Conservation (phyloP, 2,888 invertebrate genomes). For the Drosophila vallismaia region DNA sequence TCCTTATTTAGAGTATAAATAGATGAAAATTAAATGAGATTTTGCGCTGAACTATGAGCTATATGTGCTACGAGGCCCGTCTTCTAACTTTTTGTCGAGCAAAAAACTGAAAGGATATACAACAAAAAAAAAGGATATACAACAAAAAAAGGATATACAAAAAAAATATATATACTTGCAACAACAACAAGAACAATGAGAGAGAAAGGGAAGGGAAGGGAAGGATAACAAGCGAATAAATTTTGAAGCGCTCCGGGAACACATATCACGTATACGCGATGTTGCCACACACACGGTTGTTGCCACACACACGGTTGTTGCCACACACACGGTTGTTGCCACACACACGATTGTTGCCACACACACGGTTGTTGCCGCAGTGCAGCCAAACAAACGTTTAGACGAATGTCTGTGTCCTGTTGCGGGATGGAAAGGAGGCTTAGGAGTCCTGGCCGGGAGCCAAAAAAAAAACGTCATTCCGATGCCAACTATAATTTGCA, state of each 20-base stretch:
- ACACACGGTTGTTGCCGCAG: slow-evolving; percentile 44
- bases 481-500: slow-evolving; percentile 49
- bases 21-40: slow-evolving; percentile 69
- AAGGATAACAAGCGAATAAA: slow-evolving; percentile 45
- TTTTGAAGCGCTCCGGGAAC: slow-evolving; percentile 36
- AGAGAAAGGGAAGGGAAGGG: no score
- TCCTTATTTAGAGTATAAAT: slow-evolving; percentile 4
- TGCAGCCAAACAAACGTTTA: slow-evolving; percentile 54
- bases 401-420: slow-evolving; percentile 14
- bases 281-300: slow-evolving; percentile 29
- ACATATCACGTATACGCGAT: slow-evolving; percentile 63
- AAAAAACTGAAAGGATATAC: not conserved
- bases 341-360: slow-evolving; percentile 19
- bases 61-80: slow-evolving; percentile 11
- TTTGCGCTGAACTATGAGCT: slow-evolving; percentile 29
- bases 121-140: slow-evolving; percentile 13
- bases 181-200: slow-evolving; percentile 29
- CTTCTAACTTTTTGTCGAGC: slow-evolving; percentile 23
- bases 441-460: slow-evolving; percentile 33
- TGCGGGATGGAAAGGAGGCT: not conserved
- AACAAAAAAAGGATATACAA: not conserved
- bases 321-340: slow-evolving; percentile 21
- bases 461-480: slow-evolving; percentile 32
- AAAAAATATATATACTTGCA: not conserved
- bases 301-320: slow-evolving; percentile 20